These are phyloP conservation scores for Arctia plantaginis DNA, from an alignment of 2,888 invertebrate genomes.

Conservation along the genomic window DNA sequence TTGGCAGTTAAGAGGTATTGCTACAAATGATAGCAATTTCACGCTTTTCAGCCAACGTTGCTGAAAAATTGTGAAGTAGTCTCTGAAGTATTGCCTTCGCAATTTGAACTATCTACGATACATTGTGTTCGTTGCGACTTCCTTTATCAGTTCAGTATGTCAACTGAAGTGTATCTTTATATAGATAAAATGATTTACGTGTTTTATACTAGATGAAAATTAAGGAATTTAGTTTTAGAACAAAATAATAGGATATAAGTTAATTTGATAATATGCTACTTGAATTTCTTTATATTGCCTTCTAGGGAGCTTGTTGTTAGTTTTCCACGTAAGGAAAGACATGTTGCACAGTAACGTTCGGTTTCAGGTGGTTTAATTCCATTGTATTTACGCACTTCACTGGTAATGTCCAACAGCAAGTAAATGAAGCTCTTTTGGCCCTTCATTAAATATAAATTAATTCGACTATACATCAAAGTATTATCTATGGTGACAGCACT, in stretches of 20 bases:
- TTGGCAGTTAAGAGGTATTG: constrained; percentile 19
- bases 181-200: too few species aligned
- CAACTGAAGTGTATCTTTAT: not conserved
- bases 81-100: constrained; percentile 31
- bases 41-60: constrained; percentile 21
- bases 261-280: not conserved
- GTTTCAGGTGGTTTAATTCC: too few species aligned
- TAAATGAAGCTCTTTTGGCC: too few species aligned
- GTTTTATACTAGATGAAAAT: not conserved
- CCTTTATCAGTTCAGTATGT: constrained; percentile 13
- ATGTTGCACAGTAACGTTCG: too few species aligned
- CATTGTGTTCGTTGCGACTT: constrained; percentile 32
- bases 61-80: constrained; percentile 42
- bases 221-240: not conserved
- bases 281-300: not conserved
- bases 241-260: not conserved
- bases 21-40: constrained; percentile 51
- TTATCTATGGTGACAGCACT: too few species aligned
- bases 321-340: too few species aligned
- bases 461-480: too few species aligned
- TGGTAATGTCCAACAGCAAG: too few species aligned
- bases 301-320: too few species aligned
- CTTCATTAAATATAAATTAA: too few species aligned
- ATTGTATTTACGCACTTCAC: too few species aligned
- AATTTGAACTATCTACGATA: constrained; percentile 34